Percentiles rank a stretch among this genome's conserved stretches.
phyloP scores from a whole-genome alignment of 2,113 vertebrate genomes.

The Mystacornis crossleyi region DNA sequence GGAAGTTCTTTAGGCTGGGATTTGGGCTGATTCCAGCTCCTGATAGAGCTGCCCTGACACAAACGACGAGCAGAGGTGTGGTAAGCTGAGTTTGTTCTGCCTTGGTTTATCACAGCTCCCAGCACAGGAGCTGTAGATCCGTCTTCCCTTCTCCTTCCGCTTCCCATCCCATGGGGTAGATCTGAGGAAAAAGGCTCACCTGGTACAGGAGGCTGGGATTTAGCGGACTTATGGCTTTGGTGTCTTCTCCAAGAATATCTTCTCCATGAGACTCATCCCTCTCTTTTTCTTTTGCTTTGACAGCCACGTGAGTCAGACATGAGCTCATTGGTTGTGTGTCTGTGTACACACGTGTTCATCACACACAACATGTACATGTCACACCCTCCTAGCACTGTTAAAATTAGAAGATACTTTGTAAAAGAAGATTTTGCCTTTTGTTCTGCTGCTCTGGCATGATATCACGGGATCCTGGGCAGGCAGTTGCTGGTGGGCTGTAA shows the following conservation, averaged over 20 bases:
- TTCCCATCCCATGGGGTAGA: fast-evolving
- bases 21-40: neutral
- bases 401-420: neutral
- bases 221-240: neutral
- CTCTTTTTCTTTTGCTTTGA: neutral
- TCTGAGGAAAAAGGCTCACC: neutral
- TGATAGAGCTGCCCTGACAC: neutral
- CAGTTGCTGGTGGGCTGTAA: neutral
- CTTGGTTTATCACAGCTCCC: neutral
- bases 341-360: neutral
- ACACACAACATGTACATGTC: neutral
- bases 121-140: neutral
- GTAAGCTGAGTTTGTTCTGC: neutral
- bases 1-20: neutral
- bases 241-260: neutral
- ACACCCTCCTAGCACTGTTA: neutral
- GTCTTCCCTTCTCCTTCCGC: neutral
- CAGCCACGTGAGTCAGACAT: too few relatives aligned
- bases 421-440: neutral
- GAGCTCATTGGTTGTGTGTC: neutral
- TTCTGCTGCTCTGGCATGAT: neutral
- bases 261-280: neutral
- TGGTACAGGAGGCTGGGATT: neutral
- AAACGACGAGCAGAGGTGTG: neutral
- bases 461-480: neutral